Evolutionary conservation across 2,797 vertebrate genomes (phyloP).

Genomic region (Pagetopsis macropterus): DNA sequence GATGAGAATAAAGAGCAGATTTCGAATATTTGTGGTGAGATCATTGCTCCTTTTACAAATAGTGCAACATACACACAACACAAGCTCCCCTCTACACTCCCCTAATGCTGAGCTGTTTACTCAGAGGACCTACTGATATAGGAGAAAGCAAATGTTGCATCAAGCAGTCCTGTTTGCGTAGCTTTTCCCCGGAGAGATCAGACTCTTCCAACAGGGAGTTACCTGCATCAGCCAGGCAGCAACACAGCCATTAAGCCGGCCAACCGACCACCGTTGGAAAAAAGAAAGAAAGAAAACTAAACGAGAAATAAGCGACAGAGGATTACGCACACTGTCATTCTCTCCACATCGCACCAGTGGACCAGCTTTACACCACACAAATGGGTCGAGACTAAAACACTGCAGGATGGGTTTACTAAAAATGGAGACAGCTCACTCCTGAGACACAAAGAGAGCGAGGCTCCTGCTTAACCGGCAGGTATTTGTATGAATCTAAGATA

Average conservation of each 20-base stretch:
- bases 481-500: constrained; percentile 45
- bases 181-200: constrained; percentile 57
- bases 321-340: constrained; percentile 58
- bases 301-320: constrained; percentile 80
- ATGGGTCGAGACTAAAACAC: constrained; percentile 19
- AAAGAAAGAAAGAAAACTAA: constrained; percentile 76
- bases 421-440: constrained; percentile 51
- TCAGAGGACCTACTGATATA: constrained; percentile 24
- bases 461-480: constrained; percentile 17
- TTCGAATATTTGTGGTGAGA: not conserved
- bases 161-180: constrained; percentile 68
- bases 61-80: not conserved
- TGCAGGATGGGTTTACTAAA: constrained; percentile 43
- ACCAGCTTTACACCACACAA: constrained; percentile 58
- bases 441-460: constrained; percentile 11
- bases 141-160: constrained; percentile 69
- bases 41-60: not conserved
- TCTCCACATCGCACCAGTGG: constrained; percentile 56
- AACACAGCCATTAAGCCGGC: constrained; percentile 61
- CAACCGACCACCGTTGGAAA: constrained; percentile 25
- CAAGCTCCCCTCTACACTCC: constrained; percentile 5
- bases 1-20: not conserved
- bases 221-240: constrained; percentile 60
- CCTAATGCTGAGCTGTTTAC: constrained; percentile 21
- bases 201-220: constrained; percentile 59